phyloP scores from a whole-genome alignment of 2,113 vertebrate genomes.

The Aleadryas rufinucha region DNA sequence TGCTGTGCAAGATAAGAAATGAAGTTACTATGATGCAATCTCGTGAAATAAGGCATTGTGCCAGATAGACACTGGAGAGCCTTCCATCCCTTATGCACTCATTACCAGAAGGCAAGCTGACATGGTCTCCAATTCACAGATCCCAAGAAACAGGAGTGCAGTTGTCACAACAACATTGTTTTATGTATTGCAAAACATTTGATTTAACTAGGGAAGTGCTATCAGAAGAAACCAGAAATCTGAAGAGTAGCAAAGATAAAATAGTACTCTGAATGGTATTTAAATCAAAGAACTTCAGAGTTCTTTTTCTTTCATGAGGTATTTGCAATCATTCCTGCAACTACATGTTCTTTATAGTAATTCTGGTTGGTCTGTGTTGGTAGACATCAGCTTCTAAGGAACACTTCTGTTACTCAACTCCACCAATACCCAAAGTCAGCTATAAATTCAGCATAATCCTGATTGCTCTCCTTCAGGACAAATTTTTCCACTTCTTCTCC shows the following conservation, averaged over 20 bases:
- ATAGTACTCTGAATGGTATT: background rate
- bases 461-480: background rate
- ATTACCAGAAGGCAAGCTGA: background rate
- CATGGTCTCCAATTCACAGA: background rate
- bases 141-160: background rate
- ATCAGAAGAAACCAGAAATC: background rate
- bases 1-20: background rate
- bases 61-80: background rate
- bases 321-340: background rate
- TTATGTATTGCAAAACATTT: slow-evolving; percentile 9
- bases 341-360: background rate
- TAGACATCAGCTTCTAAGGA: background rate
- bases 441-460: background rate
- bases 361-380: background rate
- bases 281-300: background rate
- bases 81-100: background rate
- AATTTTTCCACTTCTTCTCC: background rate
- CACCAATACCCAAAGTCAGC: background rate
- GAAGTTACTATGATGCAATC: background rate
- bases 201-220: background rate
- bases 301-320: background rate
- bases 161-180: background rate
- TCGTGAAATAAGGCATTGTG: background rate
- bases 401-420: background rate
- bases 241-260: background rate